Base-by-base conservation (phyloP, 2,797 vertebrate species). In the Sebastes cheni region DNA sequence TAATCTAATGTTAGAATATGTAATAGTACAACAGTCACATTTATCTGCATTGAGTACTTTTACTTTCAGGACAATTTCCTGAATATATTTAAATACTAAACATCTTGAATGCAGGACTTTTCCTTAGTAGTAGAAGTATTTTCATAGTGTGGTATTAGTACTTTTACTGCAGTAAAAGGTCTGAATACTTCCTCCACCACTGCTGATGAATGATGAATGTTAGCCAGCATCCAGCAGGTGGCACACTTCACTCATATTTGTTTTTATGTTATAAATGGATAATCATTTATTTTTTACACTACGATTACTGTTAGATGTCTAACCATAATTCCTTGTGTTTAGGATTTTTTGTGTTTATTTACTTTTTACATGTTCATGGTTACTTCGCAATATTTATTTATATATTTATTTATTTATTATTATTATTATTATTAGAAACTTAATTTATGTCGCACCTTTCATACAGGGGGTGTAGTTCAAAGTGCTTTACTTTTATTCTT, bases 211-310 rank as follows among this genome's bases (percentile, higher is more conserved):
- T 16, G 39, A 42, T 42, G 42, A 46, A 16, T 60, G 69, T 59
- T 18, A 9, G 20, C 10, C 36, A 32, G 5, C 39, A n/a, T 18
- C 64, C 89, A 87, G 77, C 83, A 84, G 87, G 68, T 27, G 81
- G 85, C 4, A 18, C 16, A 7, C 23, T 77, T 20, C 20, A 6
- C 23, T 27, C 10, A 12, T 11, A 22, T 58, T 61, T n/a, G 7
- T 32, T 27, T 32, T 25, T 32, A 6, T 16, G 42, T 5, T 3
- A 42, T 42, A 42, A 6, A 42, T 16, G 39, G 1, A 42, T 16
- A 42, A 42, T 42, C 1, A 42, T 42, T 16, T 42, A 42, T 16
- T 14, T 8, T 30, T n/a, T n/a, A 52, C 8, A 30, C 29, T 32
- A 11, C 42, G 3, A 6, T 22, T 11, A 32, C 52, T 36, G 22